Conservation (phyloP, 1,140 invertebrate genomes). For the Caenorhabditis brenneri region DNA sequence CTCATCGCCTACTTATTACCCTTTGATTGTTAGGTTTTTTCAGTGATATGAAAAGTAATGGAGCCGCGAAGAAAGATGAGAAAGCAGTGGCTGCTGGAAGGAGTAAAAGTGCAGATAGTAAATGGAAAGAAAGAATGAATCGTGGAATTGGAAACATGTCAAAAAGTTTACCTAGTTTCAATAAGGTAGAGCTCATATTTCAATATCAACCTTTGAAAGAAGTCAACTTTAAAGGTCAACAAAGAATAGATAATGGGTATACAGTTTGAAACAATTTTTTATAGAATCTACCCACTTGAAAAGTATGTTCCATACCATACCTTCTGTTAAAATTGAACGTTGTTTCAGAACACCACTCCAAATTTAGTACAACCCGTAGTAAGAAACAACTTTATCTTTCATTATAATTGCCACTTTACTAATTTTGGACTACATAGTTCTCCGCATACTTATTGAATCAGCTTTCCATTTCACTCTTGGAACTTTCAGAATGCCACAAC, state of each 20-base stretch:
- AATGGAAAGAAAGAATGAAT: not conserved
- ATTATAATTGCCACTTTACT: not conserved
- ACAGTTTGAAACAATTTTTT: not conserved
- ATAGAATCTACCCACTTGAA: too few species aligned
- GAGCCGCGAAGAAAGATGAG: conserved; percentile 12
- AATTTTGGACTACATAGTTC: not conserved
- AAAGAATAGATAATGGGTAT: too few species aligned
- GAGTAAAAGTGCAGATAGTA: conserved; percentile 46
- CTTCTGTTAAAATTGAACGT: too few species aligned
- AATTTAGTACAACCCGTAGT: too few species aligned
- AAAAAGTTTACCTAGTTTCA: conserved; percentile 29
- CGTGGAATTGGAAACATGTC: conserved; percentile 15
- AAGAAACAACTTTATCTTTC: too few species aligned
- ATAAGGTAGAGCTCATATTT: too few species aligned
- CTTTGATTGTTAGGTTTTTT: not conserved
- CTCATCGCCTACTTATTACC: not conserved
- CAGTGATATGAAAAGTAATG: conserved; percentile 15
- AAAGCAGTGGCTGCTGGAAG: conserved; percentile 3
- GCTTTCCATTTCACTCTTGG: too few species aligned
- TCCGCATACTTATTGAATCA: not conserved
- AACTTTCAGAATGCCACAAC: not conserved
- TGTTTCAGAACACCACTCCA: too few species aligned
- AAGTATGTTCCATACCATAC: too few species aligned
- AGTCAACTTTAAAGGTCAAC: too few species aligned
- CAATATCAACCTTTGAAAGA: too few species aligned